Percentiles rank a stretch among this genome's conserved stretches.
Evolutionary conservation across 2,113 vertebrate genomes (phyloP).

Genomic region (Lampris megalopsis): DNA sequence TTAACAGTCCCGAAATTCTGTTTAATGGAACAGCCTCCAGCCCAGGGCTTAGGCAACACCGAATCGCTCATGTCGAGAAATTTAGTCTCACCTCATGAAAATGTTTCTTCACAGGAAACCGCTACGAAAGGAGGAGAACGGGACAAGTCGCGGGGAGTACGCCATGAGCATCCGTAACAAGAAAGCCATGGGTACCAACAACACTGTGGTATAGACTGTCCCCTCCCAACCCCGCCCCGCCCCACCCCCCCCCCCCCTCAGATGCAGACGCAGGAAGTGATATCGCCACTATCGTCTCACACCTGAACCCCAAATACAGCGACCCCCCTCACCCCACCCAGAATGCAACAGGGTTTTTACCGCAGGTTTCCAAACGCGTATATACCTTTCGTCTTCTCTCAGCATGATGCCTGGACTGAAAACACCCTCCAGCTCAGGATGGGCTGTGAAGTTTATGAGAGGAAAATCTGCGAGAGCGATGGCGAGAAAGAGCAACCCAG

Average conservation of each 20-base stretch:
- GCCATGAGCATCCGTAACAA: slow-evolving; percentile 96
- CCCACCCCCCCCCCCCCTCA: too few species aligned
- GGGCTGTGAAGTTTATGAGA: slow-evolving; percentile 50
- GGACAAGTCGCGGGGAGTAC: slow-evolving; percentile 93
- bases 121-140: slow-evolving; percentile 95
- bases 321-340: slow-evolving; percentile 49
- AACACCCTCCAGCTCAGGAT: slow-evolving; percentile 55
- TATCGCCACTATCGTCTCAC: slow-evolving; percentile 44
- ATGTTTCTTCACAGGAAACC: slow-evolving; percentile 89
- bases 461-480: slow-evolving; percentile 39
- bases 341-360: slow-evolving; percentile 63
- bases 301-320: slow-evolving; percentile 36
- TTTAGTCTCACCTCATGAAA: slow-evolving; percentile 45
- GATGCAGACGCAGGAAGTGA: slow-evolving; percentile 40
- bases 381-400: slow-evolving; percentile 58
- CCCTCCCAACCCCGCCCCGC: slow-evolving; percentile 8
- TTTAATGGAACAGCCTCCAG: slow-evolving; percentile 67
- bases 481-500: slow-evolving; percentile 50
- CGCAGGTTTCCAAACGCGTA: slow-evolving; percentile 53
- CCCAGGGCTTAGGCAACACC: slow-evolving; percentile 3
- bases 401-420: slow-evolving; percentile 68
- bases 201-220: slow-evolving; percentile 87
- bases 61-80: slow-evolving; percentile 35
- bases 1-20: slow-evolving; percentile 56
- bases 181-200: slow-evolving; percentile 90